phyloP scores from a whole-genome alignment of 2,797 vertebrate genomes.

The Catharus ustulatus region DNA sequence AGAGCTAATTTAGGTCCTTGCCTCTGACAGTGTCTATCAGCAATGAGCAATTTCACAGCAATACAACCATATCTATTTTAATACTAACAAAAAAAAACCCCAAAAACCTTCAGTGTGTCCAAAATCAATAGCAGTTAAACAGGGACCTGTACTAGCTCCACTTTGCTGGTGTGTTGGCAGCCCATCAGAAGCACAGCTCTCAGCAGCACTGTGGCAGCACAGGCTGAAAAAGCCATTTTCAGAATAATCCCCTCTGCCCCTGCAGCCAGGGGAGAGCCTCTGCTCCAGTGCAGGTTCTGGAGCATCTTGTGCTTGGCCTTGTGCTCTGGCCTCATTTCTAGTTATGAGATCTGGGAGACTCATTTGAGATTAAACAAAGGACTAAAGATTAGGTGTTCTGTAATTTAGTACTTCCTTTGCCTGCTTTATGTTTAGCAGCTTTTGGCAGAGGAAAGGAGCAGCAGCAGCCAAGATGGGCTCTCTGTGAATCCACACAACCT shows the following conservation, averaged over 20 bases:
- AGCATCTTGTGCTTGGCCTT: background rate
- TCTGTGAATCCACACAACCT: background rate
- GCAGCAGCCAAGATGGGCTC: conserved; percentile 46
- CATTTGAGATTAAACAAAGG: conserved; percentile 54
- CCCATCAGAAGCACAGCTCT: background rate
- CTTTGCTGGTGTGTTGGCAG: background rate
- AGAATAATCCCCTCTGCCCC: background rate
- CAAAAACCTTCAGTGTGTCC: background rate
- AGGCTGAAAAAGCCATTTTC: background rate
- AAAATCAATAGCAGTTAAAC: background rate
- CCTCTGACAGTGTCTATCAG: background rate
- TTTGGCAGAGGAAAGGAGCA: conserved; percentile 40
- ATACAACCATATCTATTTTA: background rate
- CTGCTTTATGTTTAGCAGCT: conserved; percentile 37
- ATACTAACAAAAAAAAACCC: background rate
- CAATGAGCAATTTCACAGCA: background rate
- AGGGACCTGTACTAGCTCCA: background rate
- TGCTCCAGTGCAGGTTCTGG: background rate
- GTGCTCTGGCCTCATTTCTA: background rate
- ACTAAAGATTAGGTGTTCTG: conserved; percentile 59
- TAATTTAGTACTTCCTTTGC: conserved; percentile 66
- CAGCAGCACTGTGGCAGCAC: background rate
- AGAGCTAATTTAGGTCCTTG: background rate
- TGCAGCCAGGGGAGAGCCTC: background rate
- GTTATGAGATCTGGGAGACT: conserved; percentile 42